phyloP scores from a whole-genome alignment of 2,888 invertebrate genomes.

The Xylota segnis region DNA sequence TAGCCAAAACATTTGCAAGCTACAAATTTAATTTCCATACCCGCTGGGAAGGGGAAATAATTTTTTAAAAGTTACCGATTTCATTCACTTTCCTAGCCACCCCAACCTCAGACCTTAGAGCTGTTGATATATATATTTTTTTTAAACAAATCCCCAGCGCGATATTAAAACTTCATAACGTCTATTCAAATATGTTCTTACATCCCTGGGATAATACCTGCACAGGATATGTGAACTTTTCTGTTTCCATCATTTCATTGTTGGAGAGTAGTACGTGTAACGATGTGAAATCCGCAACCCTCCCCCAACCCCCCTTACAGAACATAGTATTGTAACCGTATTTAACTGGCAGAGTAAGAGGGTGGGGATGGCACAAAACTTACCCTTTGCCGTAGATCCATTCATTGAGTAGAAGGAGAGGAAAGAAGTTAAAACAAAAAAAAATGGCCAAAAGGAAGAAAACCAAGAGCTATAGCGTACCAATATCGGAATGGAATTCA shows the following conservation, averaged over 20 bases:
- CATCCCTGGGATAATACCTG: conserved; percentile 77
- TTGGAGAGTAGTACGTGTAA: conserved; percentile 31
- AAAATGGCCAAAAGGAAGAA: background rate
- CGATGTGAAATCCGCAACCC: no score
- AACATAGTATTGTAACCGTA: conserved; percentile 32
- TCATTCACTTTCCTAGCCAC: conserved; percentile 4
- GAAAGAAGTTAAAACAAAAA: background rate
- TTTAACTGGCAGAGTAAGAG: conserved; percentile 1
- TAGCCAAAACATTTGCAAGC: background rate
- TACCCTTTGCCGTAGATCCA: conserved; percentile 43
- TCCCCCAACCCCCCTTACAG: background rate
- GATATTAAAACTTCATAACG: conserved; percentile 78
- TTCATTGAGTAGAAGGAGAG: conserved; percentile 13
- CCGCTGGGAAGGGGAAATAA: conserved; percentile 3
- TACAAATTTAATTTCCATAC: conserved; percentile 49
- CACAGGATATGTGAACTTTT: conserved; percentile 75
- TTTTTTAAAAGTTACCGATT: conserved; percentile 17
- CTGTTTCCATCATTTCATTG: conserved; percentile 69
- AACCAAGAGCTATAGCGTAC: conserved; percentile 8
- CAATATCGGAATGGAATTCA: conserved; percentile 17
- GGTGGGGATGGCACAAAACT: conserved; percentile 18
- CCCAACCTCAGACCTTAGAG: conserved; percentile 19
- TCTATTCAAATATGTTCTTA: conserved; percentile 78
- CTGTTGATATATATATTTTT: conserved; percentile 21
- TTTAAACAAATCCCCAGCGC: conserved; percentile 75